Evolutionary conservation across 2,888 invertebrate species (phyloP), one percentile per base, ranked within the genome.

Genomic region (Eledone cirrhosa): DNA sequence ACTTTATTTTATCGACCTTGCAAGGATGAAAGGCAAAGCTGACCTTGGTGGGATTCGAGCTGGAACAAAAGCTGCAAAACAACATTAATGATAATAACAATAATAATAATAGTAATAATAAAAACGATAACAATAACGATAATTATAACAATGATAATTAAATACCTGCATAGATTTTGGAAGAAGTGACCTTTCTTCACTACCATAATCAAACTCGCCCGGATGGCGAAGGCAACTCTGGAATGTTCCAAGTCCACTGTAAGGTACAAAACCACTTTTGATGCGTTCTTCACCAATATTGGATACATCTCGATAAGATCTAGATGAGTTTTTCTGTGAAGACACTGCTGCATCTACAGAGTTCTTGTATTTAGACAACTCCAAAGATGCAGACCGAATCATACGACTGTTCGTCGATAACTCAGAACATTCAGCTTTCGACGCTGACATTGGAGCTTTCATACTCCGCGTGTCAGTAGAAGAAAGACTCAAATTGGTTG

Each of bases 401-500:
- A 88, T 86, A 77, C 84, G 82, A 48, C 82, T 67, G 48, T 76
- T 76, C 13, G 47, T 24, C 8, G 22, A 29, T 4, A 27, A 24
- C 48, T 76, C 24, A 24, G 48, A 76, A n/a, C 41, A 48, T 47
- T 76, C 76, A 27, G 27, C 47, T 41, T 33, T 33, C 27, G 22
- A 33, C 19, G 29, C 33, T 16, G n/a, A 48, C 24, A 27, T 8
- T n/a, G 47, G 24, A 22, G 48, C n/a, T 48, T 83, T 85, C 78
- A 85, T 86, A 31, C 81, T 78, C 80, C 88, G 88, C 53, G 86
- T 83, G 81, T 89, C 89, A 48, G 89, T 97, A 89, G 97, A 96
- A 29, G 96, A 96, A 0, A 29, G 13, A 0, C 97, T 96, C 27
- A 72, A n/a, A 41, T 72, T 72, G n/a, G 29, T 13, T 13, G 72